A percentile compares a stretch with the other conserved stretches of the same genome.
phyloP scores from a whole-genome alignment of 2,797 vertebrate genomes.

The Parauchenoglanis punctatus region DNA sequence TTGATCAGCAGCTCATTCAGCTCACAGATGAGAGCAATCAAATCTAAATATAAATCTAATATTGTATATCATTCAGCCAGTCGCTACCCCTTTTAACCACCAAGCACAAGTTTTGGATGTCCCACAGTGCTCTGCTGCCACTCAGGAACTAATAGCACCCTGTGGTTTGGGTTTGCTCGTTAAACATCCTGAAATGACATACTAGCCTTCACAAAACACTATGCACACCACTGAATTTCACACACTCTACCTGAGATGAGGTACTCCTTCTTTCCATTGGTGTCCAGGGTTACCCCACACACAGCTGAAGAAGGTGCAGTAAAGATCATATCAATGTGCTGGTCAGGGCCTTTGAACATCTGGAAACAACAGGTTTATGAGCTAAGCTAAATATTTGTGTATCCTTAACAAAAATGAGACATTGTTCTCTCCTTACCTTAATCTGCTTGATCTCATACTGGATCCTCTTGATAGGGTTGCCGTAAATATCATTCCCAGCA shows the following conservation, averaged over 20 bases:
- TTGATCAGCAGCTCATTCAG: conserved; percentile 53
- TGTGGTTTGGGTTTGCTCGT: conserved; percentile 22
- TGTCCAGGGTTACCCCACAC: conserved; percentile 93
- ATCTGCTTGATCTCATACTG: conserved; percentile 97
- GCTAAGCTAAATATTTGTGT: background rate
- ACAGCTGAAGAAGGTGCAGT: conserved; percentile 94
- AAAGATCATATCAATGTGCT: conserved; percentile 89
- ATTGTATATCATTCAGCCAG: conserved; percentile 29
- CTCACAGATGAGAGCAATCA: conserved; percentile 36
- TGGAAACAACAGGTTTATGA: conserved; percentile 55
- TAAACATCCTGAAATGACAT: conserved; percentile 32
- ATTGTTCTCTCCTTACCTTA: conserved; percentile 77
- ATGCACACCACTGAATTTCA: background rate
- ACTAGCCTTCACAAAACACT: conserved; percentile 10
- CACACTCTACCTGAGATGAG: conserved; percentile 87
- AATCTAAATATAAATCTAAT: conserved; percentile 43
- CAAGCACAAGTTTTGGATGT: background rate
- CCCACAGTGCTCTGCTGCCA: conserved; percentile 29
- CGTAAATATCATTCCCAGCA: conserved; percentile 92
- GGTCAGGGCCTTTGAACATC: conserved; percentile 97
- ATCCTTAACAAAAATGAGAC: background rate
- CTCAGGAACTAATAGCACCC: conserved; percentile 34
- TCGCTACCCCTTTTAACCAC: conserved; percentile 28
- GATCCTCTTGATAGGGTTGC: conserved; percentile 97
- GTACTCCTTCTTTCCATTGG: conserved; percentile 93